Evolutionary conservation across 2,113 vertebrate genomes (phyloP).

Genomic region (Dipodomys spectabilis): DNA sequence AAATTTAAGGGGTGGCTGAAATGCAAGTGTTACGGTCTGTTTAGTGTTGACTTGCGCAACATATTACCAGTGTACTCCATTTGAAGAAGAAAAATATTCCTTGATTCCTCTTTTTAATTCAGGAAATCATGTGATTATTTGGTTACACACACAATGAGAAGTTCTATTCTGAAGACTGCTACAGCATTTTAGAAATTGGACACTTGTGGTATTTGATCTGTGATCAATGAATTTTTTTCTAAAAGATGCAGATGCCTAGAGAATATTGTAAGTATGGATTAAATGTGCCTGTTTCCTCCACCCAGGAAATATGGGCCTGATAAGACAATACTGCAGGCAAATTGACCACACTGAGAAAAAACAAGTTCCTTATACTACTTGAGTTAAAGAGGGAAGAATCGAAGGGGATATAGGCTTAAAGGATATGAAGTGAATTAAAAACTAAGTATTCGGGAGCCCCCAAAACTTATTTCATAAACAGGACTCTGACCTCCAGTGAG

Average conservation of each 20-base stretch:
- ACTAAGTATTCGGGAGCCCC: not conserved
- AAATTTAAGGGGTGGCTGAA: constrained; percentile 52
- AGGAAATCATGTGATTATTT: constrained; percentile 62
- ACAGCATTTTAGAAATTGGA: not conserved
- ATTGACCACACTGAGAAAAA: not conserved
- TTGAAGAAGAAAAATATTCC: constrained; percentile 13
- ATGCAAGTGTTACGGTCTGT: constrained; percentile 56
- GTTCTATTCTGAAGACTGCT: not conserved
- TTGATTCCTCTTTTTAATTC: constrained; percentile 56
- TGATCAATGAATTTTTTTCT: constrained; percentile 39
- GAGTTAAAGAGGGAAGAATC: not conserved
- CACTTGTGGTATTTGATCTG: not conserved
- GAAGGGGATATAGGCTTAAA: not conserved
- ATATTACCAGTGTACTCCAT: constrained; percentile 60
- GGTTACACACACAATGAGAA: not conserved
- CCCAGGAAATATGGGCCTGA: not conserved
- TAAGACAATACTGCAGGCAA: not conserved
- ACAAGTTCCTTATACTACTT: not conserved
- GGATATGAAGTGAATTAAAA: not conserved
- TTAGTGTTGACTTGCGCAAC: constrained; percentile 54
- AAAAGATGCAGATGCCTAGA: not conserved
- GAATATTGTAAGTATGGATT: constrained; percentile 9
- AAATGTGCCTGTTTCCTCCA: not conserved
- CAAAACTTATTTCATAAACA: too few relatives aligned
- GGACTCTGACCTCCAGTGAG: too few relatives aligned